Percentiles rank a stretch among this genome's conserved stretches.
These are phyloP conservation scores for Tholera decimalis DNA, from an alignment of 2,888 invertebrate genomes.

Conservation along the genomic window DNA sequence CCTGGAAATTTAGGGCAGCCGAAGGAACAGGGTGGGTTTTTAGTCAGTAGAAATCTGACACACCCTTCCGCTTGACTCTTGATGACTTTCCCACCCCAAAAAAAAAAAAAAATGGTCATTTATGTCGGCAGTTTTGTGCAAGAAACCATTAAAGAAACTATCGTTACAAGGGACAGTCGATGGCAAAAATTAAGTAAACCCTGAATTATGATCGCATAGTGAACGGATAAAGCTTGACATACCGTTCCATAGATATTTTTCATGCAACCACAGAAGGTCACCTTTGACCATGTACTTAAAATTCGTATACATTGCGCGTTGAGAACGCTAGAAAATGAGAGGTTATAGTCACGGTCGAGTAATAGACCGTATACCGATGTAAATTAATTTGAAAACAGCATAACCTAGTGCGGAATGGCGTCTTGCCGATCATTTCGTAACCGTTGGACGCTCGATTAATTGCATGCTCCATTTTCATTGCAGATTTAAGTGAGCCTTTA, in stretches of 20 bases:
- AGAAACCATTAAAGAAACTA: neutral
- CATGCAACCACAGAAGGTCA: conserved; percentile 66
- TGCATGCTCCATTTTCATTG: conserved; percentile 80
- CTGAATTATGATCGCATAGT: conserved; percentile 72
- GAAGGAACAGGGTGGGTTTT: too few species aligned
- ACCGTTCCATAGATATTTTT: conserved; percentile 80
- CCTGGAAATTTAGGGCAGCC: too few species aligned
- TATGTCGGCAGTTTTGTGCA: too few species aligned
- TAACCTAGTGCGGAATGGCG: conserved; percentile 60
- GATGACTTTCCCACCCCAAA: too few species aligned
- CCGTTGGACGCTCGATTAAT: conserved; percentile 82
- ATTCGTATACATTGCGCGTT: conserved; percentile 64
- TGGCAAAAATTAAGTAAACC: conserved; percentile 77
- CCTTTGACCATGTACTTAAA: conserved; percentile 19
- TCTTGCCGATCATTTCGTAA: conserved; percentile 78
- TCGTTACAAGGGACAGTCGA: conserved; percentile 60
- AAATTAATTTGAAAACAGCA: conserved; percentile 64
- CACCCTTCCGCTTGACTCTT: too few species aligned
- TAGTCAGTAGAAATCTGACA: too few species aligned
- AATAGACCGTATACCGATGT: conserved; percentile 60
- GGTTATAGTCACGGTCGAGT: conserved; percentile 32
- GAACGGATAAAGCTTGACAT: conserved; percentile 77
- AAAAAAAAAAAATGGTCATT: too few species aligned
- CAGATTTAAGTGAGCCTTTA: conserved; percentile 71
- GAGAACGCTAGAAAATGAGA: neutral